Conservation (phyloP, 2,113 vertebrate species). For the Phoenicopterus ruber region DNA sequence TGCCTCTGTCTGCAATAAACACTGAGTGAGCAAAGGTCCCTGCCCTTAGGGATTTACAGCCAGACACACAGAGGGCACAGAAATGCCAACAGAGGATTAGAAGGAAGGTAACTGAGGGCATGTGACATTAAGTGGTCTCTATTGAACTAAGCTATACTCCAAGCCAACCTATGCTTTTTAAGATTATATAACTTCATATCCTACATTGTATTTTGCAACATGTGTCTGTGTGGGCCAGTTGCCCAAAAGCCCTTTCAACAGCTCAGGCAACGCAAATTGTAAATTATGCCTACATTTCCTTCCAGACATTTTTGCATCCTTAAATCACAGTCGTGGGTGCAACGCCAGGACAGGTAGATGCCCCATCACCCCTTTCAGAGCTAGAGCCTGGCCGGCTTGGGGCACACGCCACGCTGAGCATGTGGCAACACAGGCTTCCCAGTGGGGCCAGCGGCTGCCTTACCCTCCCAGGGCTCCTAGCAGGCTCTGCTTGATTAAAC, state of each 20-base stretch:
- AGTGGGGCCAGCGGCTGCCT: neutral
- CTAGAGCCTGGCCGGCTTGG: neutral
- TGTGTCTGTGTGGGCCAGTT: neutral
- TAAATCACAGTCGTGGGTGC: neutral
- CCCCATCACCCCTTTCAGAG: neutral
- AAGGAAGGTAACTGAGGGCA: neutral
- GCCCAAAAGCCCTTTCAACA: neutral
- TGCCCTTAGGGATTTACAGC: neutral
- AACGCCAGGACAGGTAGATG: neutral
- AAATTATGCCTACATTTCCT: neutral
- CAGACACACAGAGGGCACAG: neutral
- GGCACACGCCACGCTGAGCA: neutral
- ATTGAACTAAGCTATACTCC: neutral
- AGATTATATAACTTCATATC: neutral
- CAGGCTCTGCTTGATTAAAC: neutral
- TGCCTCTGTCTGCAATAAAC: neutral
- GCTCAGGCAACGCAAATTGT: neutral
- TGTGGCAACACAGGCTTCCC: neutral
- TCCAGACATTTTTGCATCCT: neutral
- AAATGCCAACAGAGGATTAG: neutral
- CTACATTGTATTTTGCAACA: neutral
- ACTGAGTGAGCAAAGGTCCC: neutral
- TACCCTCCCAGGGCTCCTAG: neutral
- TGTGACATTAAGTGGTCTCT: neutral
- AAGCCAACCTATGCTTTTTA: neutral